Evolutionary conservation across 2,888 invertebrate genomes (phyloP).

Genomic region (Diarsia brunnea): DNA sequence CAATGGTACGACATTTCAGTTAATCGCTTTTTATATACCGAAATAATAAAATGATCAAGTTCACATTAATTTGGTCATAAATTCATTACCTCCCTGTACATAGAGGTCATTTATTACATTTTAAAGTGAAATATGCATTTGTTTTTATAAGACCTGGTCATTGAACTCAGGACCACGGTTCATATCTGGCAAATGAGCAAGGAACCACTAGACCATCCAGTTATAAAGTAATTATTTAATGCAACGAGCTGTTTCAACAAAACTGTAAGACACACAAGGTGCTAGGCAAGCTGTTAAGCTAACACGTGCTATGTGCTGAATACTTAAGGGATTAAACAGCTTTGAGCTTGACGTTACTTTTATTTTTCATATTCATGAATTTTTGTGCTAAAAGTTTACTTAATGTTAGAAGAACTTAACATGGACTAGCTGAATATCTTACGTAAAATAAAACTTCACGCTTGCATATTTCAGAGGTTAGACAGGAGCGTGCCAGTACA

Average conservation of each 20-base stretch:
- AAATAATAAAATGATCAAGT: not conserved
- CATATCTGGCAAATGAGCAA: not conserved
- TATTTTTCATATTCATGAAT: constrained; percentile 13
- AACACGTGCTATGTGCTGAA: constrained; percentile 51
- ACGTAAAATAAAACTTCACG: not conserved
- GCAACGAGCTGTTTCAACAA: constrained; percentile 20
- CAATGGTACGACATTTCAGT: no score
- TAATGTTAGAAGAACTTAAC: not conserved
- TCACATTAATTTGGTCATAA: not conserved
- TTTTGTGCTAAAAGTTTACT: constrained; percentile 5
- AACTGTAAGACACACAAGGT: constrained; percentile 19
- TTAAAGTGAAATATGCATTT: not conserved
- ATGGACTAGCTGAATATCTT: not conserved
- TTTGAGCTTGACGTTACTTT: constrained; percentile 17
- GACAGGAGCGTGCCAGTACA: not conserved
- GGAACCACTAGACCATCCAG: not conserved
- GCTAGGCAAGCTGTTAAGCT: constrained; percentile 44
- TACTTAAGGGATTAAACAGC: constrained; percentile 41
- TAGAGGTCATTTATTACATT: not conserved
- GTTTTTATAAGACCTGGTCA: not conserved
- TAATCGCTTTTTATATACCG: no score
- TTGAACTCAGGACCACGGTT: not conserved
- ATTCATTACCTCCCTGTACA: not conserved
- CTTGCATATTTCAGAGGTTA: not conserved
- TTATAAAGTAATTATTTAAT: constrained; percentile 36